A percentile compares a stretch with the other conserved stretches of the same genome.
Conservation (phyloP, 2,797 vertebrate genomes). For the Amblyraja radiata region DNA sequence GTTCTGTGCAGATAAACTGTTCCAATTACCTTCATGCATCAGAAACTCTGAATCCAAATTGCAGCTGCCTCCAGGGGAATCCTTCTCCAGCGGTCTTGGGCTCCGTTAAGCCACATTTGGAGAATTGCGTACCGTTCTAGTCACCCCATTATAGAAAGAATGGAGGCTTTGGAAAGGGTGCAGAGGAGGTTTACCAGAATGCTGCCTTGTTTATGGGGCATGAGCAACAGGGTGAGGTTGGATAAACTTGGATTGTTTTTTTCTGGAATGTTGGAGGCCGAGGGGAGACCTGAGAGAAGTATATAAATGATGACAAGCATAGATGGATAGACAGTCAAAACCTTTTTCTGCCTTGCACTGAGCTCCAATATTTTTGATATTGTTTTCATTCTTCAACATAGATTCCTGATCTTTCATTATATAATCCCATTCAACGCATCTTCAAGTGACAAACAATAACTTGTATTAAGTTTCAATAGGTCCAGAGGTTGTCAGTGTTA, state of each 20-base stretch:
- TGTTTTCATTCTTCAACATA: background rate
- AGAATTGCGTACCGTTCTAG: too few relatives aligned
- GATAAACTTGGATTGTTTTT: too few relatives aligned
- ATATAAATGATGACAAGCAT: too few relatives aligned
- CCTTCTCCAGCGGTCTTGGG: background rate
- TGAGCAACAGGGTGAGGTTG: too few relatives aligned
- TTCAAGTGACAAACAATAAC: background rate
- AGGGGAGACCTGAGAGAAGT: too few relatives aligned
- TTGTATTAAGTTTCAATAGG: background rate
- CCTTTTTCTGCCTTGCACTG: background rate
- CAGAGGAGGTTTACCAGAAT: too few relatives aligned
- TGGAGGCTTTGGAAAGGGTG: too few relatives aligned
- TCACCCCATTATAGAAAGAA: too few relatives aligned
- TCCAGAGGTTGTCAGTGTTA: background rate
- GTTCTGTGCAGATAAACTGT: background rate
- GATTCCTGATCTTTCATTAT: background rate
- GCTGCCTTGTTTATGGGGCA: too few relatives aligned
- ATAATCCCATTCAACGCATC: background rate
- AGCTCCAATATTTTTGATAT: background rate
- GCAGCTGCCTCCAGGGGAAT: background rate
- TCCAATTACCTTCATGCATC: background rate
- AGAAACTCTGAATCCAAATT: background rate
- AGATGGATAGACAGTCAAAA: too few relatives aligned
- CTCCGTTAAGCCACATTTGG: too few relatives aligned
- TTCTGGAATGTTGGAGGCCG: too few relatives aligned